Base-by-base conservation (phyloP, 2,888 invertebrate species). In the Diloba caeruleocephala region DNA sequence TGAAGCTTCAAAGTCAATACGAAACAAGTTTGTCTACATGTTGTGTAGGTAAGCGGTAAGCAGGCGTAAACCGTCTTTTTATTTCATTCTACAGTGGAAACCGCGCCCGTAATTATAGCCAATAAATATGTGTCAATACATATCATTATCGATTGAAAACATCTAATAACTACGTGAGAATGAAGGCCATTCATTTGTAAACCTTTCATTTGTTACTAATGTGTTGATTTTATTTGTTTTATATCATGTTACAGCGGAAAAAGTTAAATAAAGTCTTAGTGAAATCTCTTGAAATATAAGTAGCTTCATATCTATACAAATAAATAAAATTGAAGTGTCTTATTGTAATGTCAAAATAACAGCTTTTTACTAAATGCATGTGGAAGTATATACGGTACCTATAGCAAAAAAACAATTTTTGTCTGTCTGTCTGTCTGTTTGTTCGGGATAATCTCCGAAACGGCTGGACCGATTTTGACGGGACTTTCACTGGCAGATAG, bases 111-210 rank as follows among this genome's bases (percentile, higher is more conserved):
- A 66, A 70, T 70, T 68, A 68, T 39, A 9, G 38, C 25, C 66
- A 61, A 70, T 68, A 70, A 68, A 70, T 70, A 48, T 12, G 26
- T 31, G 49, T 49, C 53, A 42, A 57, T 61, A 53, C 32, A 28
- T n/a, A n/a, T 57, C 43, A 58, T 34, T 46, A 70, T 67, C 66
- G 19, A 34, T 26, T 23, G 38, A 49, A 56, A 46, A 28, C 21
- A 56, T 60, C 41, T 32, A 58, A 52, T 51, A 64, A 31, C 41
- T 54, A 63, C 41, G n/a, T 31, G 39, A 36, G 44, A 57, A 1
- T 21, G 39, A 37, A 39, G 7, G 51, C 34, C 15, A 51, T 50
- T 50, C n/a, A 33, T 17, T 37, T 41, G 21, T 38, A 17, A 1
- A 17, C 10, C 6, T 9, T 33, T 37, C 38, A 32, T 55, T 49